Evolutionary conservation across 2,888 invertebrate genomes (phyloP), one percentile per base, ranked within the genome.

Genomic region (Drosophila seclusa): DNA sequence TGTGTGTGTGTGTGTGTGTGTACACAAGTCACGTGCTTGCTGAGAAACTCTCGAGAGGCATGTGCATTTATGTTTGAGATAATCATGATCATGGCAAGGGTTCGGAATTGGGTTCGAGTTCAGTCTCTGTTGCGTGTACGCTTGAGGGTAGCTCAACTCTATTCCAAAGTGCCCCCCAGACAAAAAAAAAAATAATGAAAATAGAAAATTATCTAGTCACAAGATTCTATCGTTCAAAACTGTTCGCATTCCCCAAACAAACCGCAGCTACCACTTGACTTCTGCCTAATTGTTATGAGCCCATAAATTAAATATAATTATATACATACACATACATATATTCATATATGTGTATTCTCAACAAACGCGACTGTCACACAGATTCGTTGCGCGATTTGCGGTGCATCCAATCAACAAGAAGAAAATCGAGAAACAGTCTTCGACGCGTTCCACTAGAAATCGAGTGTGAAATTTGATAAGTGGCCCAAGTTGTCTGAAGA

Each of bases 381-480:
- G 73, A 78, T 74, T 78, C 65, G 74, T 31, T 42, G 38, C 76
- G 32, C 18, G 18, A 38, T 32, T 53, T 68, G 49, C 57, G 72
- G 64, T 61, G 58, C 73, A 69, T 53, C 75, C 68, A 70, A 62
- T 71, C 24, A 57, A 42, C 48, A 48, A 66, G 57, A 48, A 50
- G 57, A 62, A 66, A 66, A 42, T 57, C 31, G 34, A 57, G 49
- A 34, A 73, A 71, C 57, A 65, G 7, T 55, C 49, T 69, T 66
- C 66, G 45, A 58, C 66, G 71, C 62, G 52, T 73, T 79, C 61
- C 60, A 75, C 64, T 53, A 69, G 67, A 80, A 87, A 80, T 87
- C 80, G 76, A 75, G 84, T 82, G 78, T 86, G 85, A 88, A 86
- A 86, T 86, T 87, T 38, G 87, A 86, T 86, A 83, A 83, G 75